Conservation (phyloP, 2,113 vertebrate species). For the Podarcis cretensis region DNA sequence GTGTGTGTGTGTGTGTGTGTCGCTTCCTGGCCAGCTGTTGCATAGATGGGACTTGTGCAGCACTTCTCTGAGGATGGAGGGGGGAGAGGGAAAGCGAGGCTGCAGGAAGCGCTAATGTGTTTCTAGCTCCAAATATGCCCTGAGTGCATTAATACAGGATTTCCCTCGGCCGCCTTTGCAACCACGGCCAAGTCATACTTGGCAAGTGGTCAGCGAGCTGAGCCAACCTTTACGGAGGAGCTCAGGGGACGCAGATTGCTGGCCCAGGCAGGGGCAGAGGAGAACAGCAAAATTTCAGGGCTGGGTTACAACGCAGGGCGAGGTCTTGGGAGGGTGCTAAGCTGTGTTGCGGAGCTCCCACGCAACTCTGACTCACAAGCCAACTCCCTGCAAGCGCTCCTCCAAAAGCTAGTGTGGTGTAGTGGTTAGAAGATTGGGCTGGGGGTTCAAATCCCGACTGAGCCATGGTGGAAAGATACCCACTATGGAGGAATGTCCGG, state of each 20-base stretch:
- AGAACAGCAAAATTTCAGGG: background rate
- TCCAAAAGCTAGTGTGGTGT: no score
- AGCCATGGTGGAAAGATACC: no score
- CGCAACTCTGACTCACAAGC: background rate
- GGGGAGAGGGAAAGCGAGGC: no score
- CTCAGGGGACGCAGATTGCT: background rate
- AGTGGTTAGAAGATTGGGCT: no score
- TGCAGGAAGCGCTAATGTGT: background rate
- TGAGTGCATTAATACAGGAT: background rate
- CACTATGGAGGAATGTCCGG: no score
- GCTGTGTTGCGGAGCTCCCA: background rate
- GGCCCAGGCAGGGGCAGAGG: background rate
- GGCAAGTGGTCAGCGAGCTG: background rate
- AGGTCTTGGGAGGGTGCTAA: background rate
- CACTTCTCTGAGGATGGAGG: background rate
- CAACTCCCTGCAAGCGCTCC: background rate
- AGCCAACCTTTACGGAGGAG: background rate
- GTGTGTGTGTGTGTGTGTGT: accelerated
- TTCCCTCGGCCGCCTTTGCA: background rate
- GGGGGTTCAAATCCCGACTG: no score
- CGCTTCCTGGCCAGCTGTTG: background rate
- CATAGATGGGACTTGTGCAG: background rate
- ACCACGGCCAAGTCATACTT: background rate
- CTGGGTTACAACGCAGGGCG: background rate
- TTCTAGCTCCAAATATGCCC: background rate